phyloP scores from a whole-genome alignment of 2,113 vertebrate genomes.

The Ciconia boyciana region DNA sequence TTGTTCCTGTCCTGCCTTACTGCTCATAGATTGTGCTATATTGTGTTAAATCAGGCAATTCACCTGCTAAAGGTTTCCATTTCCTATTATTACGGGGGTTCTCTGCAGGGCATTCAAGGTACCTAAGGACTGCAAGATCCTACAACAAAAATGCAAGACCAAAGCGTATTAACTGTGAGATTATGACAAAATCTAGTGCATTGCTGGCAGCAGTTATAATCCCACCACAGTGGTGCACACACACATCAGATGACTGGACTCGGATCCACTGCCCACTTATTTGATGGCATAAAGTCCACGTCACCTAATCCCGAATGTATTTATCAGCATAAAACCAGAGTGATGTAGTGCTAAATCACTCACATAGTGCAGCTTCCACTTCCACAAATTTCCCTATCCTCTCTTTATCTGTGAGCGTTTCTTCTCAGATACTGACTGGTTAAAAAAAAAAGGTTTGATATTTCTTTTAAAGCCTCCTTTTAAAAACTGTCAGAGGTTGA shows the following conservation, averaged over 20 bases:
- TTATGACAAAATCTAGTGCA: neutral
- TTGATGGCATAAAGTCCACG: neutral
- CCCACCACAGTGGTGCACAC: neutral
- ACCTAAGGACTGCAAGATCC: too few relatives aligned
- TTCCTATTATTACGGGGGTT: neutral
- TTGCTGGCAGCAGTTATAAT: neutral
- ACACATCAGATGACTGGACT: neutral
- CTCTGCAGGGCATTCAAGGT: neutral
- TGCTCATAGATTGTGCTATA: neutral
- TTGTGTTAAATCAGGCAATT: neutral
- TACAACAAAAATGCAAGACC: neutral
- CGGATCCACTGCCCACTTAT: neutral
- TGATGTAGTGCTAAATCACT: neutral
- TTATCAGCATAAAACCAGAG: neutral
- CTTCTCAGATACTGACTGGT: neutral
- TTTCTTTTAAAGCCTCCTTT: constrained; percentile 59
- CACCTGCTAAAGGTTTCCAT: neutral
- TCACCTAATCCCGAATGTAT: neutral
- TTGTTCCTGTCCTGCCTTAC: neutral
- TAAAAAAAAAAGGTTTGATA: neutral
- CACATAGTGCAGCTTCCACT: neutral
- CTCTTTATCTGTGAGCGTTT: neutral
- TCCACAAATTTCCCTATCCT: neutral
- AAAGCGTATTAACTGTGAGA: neutral
- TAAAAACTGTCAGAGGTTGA: constrained; percentile 64